Evolutionary conservation across 1,140 invertebrate species (phyloP), one percentile per base, ranked within the genome.

Genomic region (Harpegnathos saltator): DNA sequence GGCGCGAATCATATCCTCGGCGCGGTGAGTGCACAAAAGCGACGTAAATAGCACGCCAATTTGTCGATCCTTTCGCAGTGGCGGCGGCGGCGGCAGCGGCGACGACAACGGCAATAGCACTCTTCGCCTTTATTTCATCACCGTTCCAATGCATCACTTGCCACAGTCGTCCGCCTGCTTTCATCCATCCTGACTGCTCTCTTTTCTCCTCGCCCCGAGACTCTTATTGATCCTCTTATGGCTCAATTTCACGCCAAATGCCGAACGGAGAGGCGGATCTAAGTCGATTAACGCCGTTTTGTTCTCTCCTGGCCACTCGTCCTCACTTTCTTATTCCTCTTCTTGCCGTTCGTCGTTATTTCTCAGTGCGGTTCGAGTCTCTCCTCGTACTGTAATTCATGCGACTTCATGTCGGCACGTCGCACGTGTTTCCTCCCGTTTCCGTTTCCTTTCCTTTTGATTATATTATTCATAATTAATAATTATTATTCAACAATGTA

Each of bases 111-210:
- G n/a, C n/a, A n/a, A n/a, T n/a, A n/a, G n/a, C n/a, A n/a, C 22
- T 69, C 22, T 69, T 74, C 73, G 52, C 19, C 52, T 80, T 83
- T 54, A 83, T 69, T 69, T 52, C 63, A 61, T 69, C 73, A 62
- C 11, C 22, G 26, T 63, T 66, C n/a, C 62, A n/a, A 82, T 66
- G 52, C 33, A 33, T 73, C 48, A 58, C 50, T 48, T 58, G 24
- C 26, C 66, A 24, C 66, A 59, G 22, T 62, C 26, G 22, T 62
- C 26, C 56, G 15, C 50, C 50, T 24, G 29, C 14, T 69, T 61
- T 58, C 29, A 61, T 69, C 48, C 44, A 2, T 61, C 33, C 7
- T 15, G 56, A 71, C 62, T 61, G 54, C 59, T 59, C 12, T 63
- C 66, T 80, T 24, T 66, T 38, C 26, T 80, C 26, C 54, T 48